Evolutionary conservation across 1,140 invertebrate genomes (phyloP), one percentile per base, ranked within the genome.

Genomic region (Copidosoma floridanum): DNA sequence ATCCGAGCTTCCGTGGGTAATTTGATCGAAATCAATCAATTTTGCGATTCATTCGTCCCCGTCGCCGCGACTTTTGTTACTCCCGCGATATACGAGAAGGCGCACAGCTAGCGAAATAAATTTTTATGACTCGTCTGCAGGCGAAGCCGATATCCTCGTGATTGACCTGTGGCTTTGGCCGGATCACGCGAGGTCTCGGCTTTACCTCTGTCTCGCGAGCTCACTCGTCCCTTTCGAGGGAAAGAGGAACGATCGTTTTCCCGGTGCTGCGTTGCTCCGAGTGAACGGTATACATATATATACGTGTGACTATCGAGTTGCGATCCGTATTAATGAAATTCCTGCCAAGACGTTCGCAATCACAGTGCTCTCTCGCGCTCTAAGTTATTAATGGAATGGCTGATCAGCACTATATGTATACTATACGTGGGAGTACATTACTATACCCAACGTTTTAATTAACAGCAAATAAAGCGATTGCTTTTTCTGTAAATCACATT

Each of bases 81-180:
- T n/a, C n/a, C n/a, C n/a, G n/a, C n/a, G n/a, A n/a, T n/a, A n/a
- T n/a, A n/a, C n/a, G n/a, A n/a, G n/a, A n/a, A n/a, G n/a, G n/a
- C n/a, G n/a, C n/a, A n/a, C n/a, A n/a, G n/a, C n/a, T n/a, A 32
- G 62, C 27, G 56, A 65, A 69, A 72, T 69, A 71, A 72, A 74
- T 70, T 74, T 74, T 71, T 71, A 72, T 71, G 65, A 66, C 64
- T n/a, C n/a, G n/a, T n/a, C n/a, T 35, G 64, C 60, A 8, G 6
- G 29, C 64, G 65, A 71, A 70, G 65, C 66, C 20, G 53, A 27
- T 65, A 43, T 44, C 57, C 35, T 20, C 35, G 37, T 47, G 57
- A 67, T 64, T 64, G 63, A 65, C 65, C 64, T 32, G 41, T 54
- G 60, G 62, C 35, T 51, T 46, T 26, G n/a, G 1, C 10, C 29